Evolutionary conservation across 2,113 vertebrate species (phyloP), one percentile per base, ranked within the genome.

Genomic region (Misgurnus anguillicaudatus): DNA sequence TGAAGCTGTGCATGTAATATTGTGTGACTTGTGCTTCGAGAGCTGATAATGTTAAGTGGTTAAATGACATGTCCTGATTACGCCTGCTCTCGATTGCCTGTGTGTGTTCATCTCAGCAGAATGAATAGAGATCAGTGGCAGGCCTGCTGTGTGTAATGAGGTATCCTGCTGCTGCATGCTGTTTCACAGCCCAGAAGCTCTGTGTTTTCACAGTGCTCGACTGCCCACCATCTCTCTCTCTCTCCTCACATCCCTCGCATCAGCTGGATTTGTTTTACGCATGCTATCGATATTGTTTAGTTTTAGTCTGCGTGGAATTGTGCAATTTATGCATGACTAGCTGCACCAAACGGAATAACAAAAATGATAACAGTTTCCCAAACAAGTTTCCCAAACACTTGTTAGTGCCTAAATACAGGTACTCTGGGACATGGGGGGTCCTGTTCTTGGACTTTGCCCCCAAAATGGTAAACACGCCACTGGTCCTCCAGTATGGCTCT

Each of bases 121-220:
- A 90, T 86, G 91, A 90, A 91, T 91, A 87, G 89, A 86, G 85
- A 88, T 86, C 83, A 89, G 88, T 86, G 76, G 61, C 61, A 82
- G 80, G 80, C 92, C 91, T 85, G 91, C 92, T 92, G 92, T 75
- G 89, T 85, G 77, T 93, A 92, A 92, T 92, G 92, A 93, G 90
- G 86, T 84, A 87, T 91, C 92, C 92, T 85, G 87, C 89, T 82
- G 92, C 62, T 89, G 81, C 85, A 82, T 73, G 69, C 87, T 83
- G 88, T 82, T 80, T 90, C 86, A 85, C 78, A 53, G 66, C 75
- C 48, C 84, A 84, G 84, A 80, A 76, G 84, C 78, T 73, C 68
- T 73, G 71, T 83, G 80, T 84, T 80, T 65, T 76, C 81, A 64
- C 89, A 82, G 77, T 79, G 70, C 64, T 17, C 45, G 45, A 31